These are phyloP conservation scores for Drosophila funebris DNA, from an alignment of 1,140 invertebrate genomes.

Conservation along the genomic window DNA sequence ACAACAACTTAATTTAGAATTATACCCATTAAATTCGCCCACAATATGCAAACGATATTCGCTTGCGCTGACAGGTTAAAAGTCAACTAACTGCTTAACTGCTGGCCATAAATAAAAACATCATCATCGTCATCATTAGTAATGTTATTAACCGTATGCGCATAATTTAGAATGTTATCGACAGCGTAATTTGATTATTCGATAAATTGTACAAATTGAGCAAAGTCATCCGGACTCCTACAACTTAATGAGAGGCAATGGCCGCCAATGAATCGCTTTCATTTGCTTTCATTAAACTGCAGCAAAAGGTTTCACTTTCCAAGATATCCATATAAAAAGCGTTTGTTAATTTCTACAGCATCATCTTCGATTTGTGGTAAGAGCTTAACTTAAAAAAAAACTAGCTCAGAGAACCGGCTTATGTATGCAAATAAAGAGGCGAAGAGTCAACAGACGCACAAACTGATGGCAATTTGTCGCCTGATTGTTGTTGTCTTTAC, in stretches of 20 bases:
- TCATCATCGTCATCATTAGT: conserved; percentile 54
- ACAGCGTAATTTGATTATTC: conserved; percentile 37
- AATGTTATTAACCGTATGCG: no score
- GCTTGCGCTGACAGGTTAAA: conserved; percentile 45
- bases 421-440: conserved; percentile 64
- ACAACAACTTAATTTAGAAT: conserved; percentile 40
- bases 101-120: conserved; percentile 57
- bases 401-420: conserved; percentile 58
- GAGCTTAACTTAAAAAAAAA: conserved; percentile 47
- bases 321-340: conserved; percentile 32
- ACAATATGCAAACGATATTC: conserved; percentile 20
- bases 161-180: conserved; percentile 72
- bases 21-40: conserved; percentile 30
- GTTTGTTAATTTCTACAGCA: conserved; percentile 7
- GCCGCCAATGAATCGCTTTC: conserved; percentile 56
- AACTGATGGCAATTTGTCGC: conserved; percentile 71
- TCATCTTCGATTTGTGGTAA: conserved; percentile 35
- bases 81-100: conserved; percentile 36
- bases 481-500: conserved; percentile 19
- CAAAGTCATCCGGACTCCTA: conserved; percentile 57
- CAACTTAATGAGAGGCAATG: conserved; percentile 66
- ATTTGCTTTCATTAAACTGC: conserved; percentile 36
- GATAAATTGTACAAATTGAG: conserved; percentile 64
- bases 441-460: conserved; percentile 71
- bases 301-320: conserved; percentile 62